These are phyloP conservation scores for Tachysurus vachellii DNA, from an alignment of 2,113 vertebrate genomes.

Conservation along the genomic window DNA sequence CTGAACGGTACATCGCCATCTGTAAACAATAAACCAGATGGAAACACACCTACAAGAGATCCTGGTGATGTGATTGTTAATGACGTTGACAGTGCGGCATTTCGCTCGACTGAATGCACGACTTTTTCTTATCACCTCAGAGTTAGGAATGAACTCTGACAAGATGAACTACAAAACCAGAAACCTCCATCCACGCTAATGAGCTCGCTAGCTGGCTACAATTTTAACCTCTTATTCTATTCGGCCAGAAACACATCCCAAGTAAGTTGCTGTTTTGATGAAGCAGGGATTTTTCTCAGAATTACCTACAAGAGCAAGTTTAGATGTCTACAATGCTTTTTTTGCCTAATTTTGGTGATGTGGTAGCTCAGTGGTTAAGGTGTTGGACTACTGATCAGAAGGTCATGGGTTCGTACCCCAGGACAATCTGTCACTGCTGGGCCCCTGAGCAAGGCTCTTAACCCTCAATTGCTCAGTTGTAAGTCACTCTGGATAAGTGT, in stretches of 20 bases:
- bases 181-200: background rate
- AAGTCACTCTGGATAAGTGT: no score
- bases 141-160: background rate
- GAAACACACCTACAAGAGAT: slow-evolving; percentile 11
- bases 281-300: background rate
- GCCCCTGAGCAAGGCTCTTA: no score
- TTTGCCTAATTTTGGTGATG: no score
- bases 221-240: background rate
- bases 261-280: background rate
- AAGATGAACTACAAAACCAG: background rate
- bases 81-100: background rate
- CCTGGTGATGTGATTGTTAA: slow-evolving; percentile 24
- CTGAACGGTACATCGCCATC: slow-evolving; percentile 13
- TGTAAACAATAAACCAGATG: slow-evolving; percentile 42
- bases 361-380: no score
- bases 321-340: no score
- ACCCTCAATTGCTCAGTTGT: no score
- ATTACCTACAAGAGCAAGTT: background rate
- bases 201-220: background rate
- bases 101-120: no score
- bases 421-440: no score
- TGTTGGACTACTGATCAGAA: no score
- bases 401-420: no score
- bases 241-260: background rate
- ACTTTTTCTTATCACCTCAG: background rate